Evolutionary conservation across 2,113 vertebrate genomes (phyloP).

Genomic region (Nothobranchius kuhntae): DNA sequence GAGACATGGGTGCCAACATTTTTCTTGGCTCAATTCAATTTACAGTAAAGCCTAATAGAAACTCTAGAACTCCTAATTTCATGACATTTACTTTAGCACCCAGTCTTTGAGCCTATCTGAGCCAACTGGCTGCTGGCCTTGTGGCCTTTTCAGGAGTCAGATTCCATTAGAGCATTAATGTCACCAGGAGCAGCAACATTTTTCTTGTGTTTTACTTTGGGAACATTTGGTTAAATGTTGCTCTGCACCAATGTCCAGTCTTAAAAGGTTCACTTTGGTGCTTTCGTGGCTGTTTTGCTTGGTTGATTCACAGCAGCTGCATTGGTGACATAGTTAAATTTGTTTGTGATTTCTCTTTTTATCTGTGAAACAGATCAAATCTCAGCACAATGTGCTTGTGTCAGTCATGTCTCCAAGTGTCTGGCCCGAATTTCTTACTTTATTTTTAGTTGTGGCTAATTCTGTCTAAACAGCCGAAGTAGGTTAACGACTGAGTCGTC

Average conservation of each 20-base stretch:
- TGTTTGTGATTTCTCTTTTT: background rate
- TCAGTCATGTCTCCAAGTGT: conserved; percentile 41
- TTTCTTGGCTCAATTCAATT: background rate
- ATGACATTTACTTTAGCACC: background rate
- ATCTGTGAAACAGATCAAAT: conserved; percentile 5
- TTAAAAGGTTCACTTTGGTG: no score
- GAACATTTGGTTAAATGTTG: no score
- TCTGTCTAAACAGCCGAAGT: conserved; percentile 58
- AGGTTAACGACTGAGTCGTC: conserved; percentile 60
- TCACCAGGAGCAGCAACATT: no score
- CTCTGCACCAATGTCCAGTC: no score
- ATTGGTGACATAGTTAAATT: background rate
- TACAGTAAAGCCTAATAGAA: background rate
- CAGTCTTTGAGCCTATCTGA: background rate
- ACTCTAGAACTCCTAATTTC: background rate
- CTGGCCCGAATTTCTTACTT: conserved; percentile 46
- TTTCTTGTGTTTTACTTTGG: no score
- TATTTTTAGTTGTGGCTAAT: conserved; percentile 58
- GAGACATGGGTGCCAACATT: background rate
- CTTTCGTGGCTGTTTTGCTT: no score
- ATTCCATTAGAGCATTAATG: no score
- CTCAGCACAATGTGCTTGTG: conserved; percentile 26
- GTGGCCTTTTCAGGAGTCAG: background rate
- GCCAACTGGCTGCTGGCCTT: background rate
- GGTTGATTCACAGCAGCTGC: no score